These are phyloP conservation scores for Platygyra sinensis DNA, from an alignment of 64 coral and sea anemone genomes.

Conservation along the genomic window DNA sequence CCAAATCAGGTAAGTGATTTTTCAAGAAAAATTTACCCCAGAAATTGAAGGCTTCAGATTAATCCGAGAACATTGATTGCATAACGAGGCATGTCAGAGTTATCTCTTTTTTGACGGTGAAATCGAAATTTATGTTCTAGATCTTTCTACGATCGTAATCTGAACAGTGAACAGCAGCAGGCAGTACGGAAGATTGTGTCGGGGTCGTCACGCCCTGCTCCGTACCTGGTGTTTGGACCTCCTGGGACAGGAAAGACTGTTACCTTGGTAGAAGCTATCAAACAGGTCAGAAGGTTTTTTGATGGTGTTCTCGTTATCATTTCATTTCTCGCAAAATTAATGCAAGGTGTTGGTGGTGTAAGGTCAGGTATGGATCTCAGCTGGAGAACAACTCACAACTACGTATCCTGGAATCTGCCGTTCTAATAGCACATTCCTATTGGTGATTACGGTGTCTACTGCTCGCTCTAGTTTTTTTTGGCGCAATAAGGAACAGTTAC, in stretches of 20 bases:
- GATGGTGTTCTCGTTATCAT: neutral
- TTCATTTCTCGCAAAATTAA: neutral
- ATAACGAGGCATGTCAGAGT: neutral
- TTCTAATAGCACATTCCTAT: too few relatives aligned
- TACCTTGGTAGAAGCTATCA: constrained; percentile 80
- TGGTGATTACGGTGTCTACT: too few relatives aligned
- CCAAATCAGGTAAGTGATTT: neutral
- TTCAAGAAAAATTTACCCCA: too few relatives aligned
- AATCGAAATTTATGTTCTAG: neutral
- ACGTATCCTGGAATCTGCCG: too few relatives aligned
- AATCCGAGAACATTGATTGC: neutral
- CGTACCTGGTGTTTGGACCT: constrained; percentile 48
- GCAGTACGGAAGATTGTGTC: constrained; percentile 68
- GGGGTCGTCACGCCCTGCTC: constrained; percentile 68
- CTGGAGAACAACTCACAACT: too few relatives aligned
- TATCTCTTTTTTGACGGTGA: neutral
- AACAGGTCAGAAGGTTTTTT: constrained; percentile 49
- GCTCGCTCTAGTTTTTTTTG: too few relatives aligned
- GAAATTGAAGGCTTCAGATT: too few relatives aligned
- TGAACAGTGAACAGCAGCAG: constrained; percentile 64
- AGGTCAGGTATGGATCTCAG: neutral
- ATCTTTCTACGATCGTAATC: constrained; percentile 35
- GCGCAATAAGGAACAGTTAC: too few relatives aligned
- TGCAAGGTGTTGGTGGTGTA: neutral
- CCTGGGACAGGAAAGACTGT: constrained; percentile 51